Conservation (phyloP, 1,140 invertebrate species). For the Rhagoletis zephyria region DNA sequence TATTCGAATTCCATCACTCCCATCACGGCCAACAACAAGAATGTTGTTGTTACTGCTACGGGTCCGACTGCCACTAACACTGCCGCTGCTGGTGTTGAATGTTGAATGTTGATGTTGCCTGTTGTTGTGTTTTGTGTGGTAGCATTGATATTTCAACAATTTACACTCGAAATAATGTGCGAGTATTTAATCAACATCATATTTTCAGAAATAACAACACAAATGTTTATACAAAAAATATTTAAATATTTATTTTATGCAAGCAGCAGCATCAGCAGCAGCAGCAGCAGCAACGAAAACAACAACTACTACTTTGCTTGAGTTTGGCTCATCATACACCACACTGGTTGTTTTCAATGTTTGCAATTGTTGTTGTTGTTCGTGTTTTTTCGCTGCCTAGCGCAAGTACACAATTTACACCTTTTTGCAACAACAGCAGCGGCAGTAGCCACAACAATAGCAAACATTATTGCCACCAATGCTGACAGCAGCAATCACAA, state of each 20-base stretch:
- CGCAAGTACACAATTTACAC: slow-evolving; percentile 22
- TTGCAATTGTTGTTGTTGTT: slow-evolving; percentile 19
- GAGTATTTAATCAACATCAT: slow-evolving; percentile 51
- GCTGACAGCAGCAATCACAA: slow-evolving; percentile 41
- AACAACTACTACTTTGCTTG: slow-evolving; percentile 5
- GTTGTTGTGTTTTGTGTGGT: neutral
- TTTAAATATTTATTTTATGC: slow-evolving; percentile 52
- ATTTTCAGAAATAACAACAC: slow-evolving; percentile 45
- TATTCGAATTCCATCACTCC: slow-evolving; percentile 11
- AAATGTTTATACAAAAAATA: slow-evolving; percentile 49
- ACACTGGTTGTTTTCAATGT: slow-evolving; percentile 20
- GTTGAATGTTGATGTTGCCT: slow-evolving; percentile 15
- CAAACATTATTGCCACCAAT: slow-evolving; percentile 45
- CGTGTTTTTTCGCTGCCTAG: slow-evolving; percentile 13
- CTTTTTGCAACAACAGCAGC: slow-evolving; percentile 16
- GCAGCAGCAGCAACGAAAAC: neutral
- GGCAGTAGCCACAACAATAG: slow-evolving; percentile 1
- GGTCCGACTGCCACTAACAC: neutral
- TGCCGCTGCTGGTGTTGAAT: neutral
- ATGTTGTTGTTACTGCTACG: neutral
- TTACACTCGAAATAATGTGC: slow-evolving; percentile 51
- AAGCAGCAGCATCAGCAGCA: neutral
- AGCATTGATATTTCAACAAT: slow-evolving; percentile 48
- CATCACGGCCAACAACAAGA: neutral
- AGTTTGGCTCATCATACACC: neutral